Percentiles rank a stretch among this genome's conserved stretches.
Conservation (phyloP, 2,888 invertebrate genomes). For the Erannis defoliaria region DNA sequence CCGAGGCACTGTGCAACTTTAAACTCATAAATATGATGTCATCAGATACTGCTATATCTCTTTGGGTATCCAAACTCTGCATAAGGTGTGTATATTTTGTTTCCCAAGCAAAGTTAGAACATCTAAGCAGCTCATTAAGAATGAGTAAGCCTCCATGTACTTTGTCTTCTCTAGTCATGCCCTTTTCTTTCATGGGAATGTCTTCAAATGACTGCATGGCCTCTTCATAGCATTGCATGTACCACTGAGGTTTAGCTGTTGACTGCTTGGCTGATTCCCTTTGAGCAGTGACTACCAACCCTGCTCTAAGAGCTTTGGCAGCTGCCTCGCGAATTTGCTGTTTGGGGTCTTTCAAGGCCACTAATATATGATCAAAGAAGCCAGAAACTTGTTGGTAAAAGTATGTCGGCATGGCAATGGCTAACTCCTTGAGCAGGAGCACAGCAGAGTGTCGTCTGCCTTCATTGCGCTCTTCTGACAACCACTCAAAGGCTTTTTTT, state of each 20-base stretch:
- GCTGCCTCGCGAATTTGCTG: conserved; percentile 96
- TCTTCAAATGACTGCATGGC: conserved; percentile 93
- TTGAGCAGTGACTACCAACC: conserved; percentile 97
- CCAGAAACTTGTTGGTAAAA: conserved; percentile 98
- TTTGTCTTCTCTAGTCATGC: conserved; percentile 94
- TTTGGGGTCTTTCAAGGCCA: conserved; percentile 96
- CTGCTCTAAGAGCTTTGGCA: conserved; percentile 97
- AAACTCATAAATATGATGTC: conserved; percentile 87
- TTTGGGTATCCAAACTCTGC: conserved; percentile 83
- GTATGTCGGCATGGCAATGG: conserved; percentile 98
- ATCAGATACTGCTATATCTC: conserved; percentile 79
- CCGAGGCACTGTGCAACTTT: conserved; percentile 86
- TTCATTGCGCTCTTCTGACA: conserved; percentile 96
- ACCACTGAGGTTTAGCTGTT: conserved; percentile 95
- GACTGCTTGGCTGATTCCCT: conserved; percentile 98
- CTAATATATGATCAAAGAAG: conserved; percentile 97
- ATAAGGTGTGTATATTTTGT: conserved; percentile 91
- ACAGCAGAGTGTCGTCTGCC: conserved; percentile 97
- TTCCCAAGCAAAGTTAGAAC: conserved; percentile 96
- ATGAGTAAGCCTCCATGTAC: conserved; percentile 97
- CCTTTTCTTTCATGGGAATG: conserved; percentile 88
- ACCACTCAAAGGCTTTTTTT: conserved; percentile 97
- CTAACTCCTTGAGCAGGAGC: conserved; percentile 96
- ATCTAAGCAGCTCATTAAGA: conserved; percentile 96
- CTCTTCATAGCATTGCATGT: conserved; percentile 97